Evolutionary conservation across 2,888 invertebrate genomes (phyloP).

Genomic region (Synergus japonicus): DNA sequence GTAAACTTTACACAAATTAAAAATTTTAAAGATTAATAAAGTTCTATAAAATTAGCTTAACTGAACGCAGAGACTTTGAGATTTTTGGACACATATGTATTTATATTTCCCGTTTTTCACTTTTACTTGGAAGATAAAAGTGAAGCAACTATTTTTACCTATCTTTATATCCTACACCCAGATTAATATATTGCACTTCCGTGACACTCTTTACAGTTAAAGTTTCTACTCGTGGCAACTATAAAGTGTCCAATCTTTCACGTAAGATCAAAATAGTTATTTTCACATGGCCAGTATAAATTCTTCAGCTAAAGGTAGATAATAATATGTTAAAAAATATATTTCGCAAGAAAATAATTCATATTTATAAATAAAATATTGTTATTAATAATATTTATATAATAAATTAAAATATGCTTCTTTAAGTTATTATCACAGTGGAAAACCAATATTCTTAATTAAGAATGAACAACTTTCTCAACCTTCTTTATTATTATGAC

Average conservation of each 20-base stretch:
- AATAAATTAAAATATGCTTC: slow-evolving; percentile 16
- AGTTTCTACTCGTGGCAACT: not conserved
- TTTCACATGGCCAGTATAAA: slow-evolving; percentile 11
- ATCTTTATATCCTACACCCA: not conserved
- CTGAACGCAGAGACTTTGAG: not conserved
- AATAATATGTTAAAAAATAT: slow-evolving; percentile 15
- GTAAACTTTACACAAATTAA: too few relatives aligned
- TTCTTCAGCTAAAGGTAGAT: slow-evolving; percentile 11
- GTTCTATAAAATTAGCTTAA: too few relatives aligned
- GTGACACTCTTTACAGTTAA: slow-evolving; percentile 2
- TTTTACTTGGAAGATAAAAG: not conserved
- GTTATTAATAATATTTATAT: not conserved
- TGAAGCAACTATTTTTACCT: not conserved
- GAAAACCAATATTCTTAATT: slow-evolving; percentile 7
- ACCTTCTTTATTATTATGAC: not conserved
- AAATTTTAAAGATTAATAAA: too few relatives aligned
- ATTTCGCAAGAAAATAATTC: slow-evolving; percentile 11
- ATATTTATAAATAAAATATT: not conserved
- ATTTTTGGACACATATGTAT: not conserved
- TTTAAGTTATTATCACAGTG: not conserved
- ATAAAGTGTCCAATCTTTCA: slow-evolving; percentile 26
- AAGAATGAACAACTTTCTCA: not conserved
- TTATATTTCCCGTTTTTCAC: too few relatives aligned
- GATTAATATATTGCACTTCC: slow-evolving; percentile 7
- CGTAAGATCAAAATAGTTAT: slow-evolving; percentile 23